Evolutionary conservation across 2,797 vertebrate species (phyloP).

Genomic region (Mormyrus hasselquistii): DNA sequence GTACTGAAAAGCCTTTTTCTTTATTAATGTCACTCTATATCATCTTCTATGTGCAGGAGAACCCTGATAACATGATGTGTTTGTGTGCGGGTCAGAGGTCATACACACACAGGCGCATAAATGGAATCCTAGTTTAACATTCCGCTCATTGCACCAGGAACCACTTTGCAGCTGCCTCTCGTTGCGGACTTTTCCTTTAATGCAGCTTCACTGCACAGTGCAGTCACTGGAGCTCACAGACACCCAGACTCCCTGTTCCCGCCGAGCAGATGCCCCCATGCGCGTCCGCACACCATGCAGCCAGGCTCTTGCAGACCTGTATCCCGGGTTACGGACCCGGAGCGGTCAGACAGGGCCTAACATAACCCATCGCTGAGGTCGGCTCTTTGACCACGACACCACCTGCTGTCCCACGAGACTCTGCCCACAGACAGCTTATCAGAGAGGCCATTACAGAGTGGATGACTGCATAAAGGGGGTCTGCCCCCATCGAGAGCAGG

Average conservation of each 20-base stretch:
- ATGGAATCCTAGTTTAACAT: neutral
- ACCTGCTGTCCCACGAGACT: neutral
- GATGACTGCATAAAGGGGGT: neutral
- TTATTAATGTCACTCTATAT: neutral
- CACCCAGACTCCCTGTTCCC: too few relatives aligned
- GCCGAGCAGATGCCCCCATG: neutral
- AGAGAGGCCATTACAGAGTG: constrained; percentile 5
- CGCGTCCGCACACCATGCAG: neutral
- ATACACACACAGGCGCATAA: neutral
- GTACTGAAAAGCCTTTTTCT: neutral
- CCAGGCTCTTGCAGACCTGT: neutral
- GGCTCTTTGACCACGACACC: neutral
- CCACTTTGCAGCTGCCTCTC: neutral
- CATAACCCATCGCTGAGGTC: neutral
- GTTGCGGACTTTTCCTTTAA: neutral
- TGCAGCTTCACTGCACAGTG: neutral
- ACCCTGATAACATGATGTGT: neutral
- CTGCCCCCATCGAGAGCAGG: neutral
- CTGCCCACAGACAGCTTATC: constrained; percentile 5
- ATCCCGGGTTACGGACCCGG: neutral
- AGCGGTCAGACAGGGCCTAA: neutral
- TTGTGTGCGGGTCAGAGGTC: neutral
- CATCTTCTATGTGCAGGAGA: neutral
- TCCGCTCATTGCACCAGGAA: neutral
- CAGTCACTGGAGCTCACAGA: neutral